These are phyloP conservation scores for cattle (Bos taurus) DNA, from an alignment of 2,113 vertebrate genomes.

Conservation along the genomic window DNA sequence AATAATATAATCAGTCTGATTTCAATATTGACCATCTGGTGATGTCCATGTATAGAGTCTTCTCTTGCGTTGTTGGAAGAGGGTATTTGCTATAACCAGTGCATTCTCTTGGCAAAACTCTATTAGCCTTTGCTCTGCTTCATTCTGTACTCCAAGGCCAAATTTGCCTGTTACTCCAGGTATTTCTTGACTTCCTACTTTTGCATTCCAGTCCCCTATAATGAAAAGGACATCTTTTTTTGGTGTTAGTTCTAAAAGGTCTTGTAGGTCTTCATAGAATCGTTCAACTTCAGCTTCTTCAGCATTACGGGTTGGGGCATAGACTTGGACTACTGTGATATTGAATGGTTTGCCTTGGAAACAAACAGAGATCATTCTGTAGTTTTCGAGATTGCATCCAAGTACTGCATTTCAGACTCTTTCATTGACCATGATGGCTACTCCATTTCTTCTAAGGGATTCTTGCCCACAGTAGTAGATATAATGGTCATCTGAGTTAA, in stretches of 20 bases:
- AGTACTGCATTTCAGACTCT: no score
- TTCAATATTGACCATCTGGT: neutral
- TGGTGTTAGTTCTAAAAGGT: neutral
- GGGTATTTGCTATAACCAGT: neutral
- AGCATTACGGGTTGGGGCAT: accelerated
- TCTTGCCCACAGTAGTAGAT: no score
- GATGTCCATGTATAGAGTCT: neutral
- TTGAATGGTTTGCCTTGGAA: no score
- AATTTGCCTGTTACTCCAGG: neutral
- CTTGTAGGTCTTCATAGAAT: neutral
- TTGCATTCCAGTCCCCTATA: neutral
- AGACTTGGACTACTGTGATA: neutral
- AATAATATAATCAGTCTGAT: neutral
- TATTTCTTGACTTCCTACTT: neutral
- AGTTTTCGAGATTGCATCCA: no score
- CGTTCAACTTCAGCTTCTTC: neutral
- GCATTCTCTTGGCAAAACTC: neutral
- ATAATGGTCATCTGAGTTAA: no score
- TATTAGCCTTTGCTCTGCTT: neutral
- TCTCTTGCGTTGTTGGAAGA: neutral
- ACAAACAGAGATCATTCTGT: no score
- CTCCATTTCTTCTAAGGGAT: no score
- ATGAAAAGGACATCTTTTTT: neutral
- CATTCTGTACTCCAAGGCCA: neutral
- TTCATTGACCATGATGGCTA: no score